These are phyloP conservation scores for Anniella stebbinsi DNA, from an alignment of 2,797 vertebrate genomes.

Conservation along the genomic window DNA sequence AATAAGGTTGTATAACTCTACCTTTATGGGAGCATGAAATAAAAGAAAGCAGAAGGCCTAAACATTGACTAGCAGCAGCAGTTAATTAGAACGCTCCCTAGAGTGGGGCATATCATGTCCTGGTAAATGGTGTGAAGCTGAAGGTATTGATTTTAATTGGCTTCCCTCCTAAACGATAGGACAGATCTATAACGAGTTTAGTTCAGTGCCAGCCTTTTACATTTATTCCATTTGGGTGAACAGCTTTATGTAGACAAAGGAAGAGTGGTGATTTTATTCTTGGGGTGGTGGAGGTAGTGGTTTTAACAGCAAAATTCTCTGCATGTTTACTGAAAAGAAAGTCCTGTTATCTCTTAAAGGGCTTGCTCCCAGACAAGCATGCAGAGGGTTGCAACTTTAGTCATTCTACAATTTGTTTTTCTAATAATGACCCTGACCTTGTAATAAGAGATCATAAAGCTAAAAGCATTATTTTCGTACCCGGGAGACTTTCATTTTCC, in stretches of 20 bases:
- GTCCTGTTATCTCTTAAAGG: background rate
- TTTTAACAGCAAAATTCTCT: background rate
- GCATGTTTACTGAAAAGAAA: background rate
- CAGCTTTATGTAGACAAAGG: constrained; percentile 22
- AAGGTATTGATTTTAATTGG: constrained; percentile 71
- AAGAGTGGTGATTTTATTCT: background rate
- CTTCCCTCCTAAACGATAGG: constrained; percentile 53
- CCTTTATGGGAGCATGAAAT: constrained; percentile 33
- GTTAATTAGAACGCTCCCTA: constrained; percentile 39
- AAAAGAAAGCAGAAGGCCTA: constrained; percentile 10
- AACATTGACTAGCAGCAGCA: constrained; percentile 37
- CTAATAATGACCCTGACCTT: background rate
- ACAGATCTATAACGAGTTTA: constrained; percentile 53
- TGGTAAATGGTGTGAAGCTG: constrained; percentile 68
- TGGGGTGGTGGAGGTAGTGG: too few relatives aligned
- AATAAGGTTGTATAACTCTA: background rate
- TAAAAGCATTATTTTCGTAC: background rate
- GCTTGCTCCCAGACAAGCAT: background rate
- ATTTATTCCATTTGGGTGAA: constrained; percentile 59
- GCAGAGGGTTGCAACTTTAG: background rate
- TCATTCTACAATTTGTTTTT: background rate
- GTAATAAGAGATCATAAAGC: background rate
- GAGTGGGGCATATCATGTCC: constrained; percentile 61
- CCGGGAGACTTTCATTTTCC: background rate
- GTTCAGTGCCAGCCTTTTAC: constrained; percentile 35